Conservation (phyloP, 2,113 vertebrate genomes). For the Butorides virescens region DNA sequence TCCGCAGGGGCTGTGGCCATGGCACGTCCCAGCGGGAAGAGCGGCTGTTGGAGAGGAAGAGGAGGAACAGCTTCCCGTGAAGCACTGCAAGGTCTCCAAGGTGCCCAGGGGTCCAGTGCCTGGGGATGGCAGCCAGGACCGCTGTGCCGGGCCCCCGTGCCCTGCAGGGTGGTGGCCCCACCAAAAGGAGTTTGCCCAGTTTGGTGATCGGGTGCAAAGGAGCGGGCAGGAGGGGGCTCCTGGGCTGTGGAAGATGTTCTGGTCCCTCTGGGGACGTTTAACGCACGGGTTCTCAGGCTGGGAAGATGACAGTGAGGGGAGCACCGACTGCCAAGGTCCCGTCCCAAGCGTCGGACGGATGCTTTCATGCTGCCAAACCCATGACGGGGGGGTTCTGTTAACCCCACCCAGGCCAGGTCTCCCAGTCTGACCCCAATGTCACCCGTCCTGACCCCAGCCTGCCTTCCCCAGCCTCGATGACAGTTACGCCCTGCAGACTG, state of each 20-base stretch:
- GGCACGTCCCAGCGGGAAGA: not conserved
- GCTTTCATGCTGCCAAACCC: not conserved
- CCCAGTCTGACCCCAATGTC: not conserved
- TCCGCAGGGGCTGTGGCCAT: accelerated
- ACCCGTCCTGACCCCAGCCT: not conserved
- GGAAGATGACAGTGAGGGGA: not conserved
- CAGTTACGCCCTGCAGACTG: constrained; percentile 16
- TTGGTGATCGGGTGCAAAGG: not conserved
- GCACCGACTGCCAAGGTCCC: accelerated
- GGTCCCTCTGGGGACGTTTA: not conserved
- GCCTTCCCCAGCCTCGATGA: not conserved
- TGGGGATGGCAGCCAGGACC: not conserved
- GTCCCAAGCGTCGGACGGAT: not conserved
- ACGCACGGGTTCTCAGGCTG: not conserved
- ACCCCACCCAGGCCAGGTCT: not conserved
- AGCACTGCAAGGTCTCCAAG: not conserved
- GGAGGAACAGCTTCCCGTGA: not conserved
- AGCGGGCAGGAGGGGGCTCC: not conserved
- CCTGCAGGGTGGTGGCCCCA: accelerated
- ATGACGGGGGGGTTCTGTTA: not conserved
- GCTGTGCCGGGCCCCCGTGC: not conserved
- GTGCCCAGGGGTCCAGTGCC: not conserved
- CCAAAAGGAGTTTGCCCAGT: not conserved
- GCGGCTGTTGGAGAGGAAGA: not conserved
- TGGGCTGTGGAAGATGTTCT: not conserved